Base-by-base conservation (phyloP, 1,140 invertebrate genomes). In the Zaprionus ghesquierei region DNA sequence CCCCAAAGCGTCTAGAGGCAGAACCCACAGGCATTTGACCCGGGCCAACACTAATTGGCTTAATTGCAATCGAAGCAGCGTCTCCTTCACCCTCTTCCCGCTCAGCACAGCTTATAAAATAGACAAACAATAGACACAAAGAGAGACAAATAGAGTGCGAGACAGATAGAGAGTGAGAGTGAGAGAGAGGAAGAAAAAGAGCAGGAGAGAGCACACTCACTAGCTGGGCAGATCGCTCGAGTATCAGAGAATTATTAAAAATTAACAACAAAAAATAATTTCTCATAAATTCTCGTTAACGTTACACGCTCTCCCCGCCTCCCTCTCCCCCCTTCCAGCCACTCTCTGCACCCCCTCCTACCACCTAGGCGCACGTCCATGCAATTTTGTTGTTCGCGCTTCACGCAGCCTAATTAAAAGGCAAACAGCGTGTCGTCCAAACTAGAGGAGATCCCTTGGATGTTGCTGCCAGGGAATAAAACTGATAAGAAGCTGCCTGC, bases 261-360 rank as follows among this genome's bases (percentile, higher is more conserved):
- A 89, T 89, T 80, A 89, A 89, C 85, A 80, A 84, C 84, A 77
- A 89, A 89, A 89, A 77, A 89, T 89, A 89, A 84, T 89, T 89
- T 89, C 84, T 85, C 84, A 89, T 89, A 89, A 89, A 89, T 89
- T 89, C 84, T 89, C 85, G 85, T 89, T 89, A 89, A 89, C 81
- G 41, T 50, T 54, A 18, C 23, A 23, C 35, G 41, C 33, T 12
- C 49, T 41, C 33, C 9, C 55, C 20, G 51, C 13, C 29, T 41
- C 6, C 13, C 49, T 15, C 44, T 49, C 12, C 18, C 20, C 25
- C 8, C 23, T 31, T 9, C 25, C 15, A n/a, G n/a, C 38, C 23
- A 8, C 22, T 22, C 20, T 10, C 35, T n/a, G 13, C 35, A 8
- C 35, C 62, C n/a, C 35, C 35, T 38, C n/a, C 35, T 29, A n/a